Evolutionary conservation across 1,140 invertebrate genomes (phyloP), one percentile per base, ranked within the genome.

Genomic region (Heliconius nattereri): DNA sequence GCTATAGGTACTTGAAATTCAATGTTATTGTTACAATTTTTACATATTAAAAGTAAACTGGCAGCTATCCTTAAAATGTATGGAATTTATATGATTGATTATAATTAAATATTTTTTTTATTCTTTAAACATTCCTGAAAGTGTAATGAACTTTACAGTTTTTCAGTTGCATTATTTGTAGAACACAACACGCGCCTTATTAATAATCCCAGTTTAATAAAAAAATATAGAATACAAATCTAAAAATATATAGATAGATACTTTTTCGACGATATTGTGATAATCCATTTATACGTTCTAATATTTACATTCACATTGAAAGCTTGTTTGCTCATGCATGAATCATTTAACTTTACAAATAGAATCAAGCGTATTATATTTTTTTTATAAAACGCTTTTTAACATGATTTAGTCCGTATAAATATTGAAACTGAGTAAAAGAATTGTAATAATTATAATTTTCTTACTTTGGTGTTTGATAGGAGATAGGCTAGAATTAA

Each of bases 321-420:
- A 66, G 60, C 60, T 66, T 66, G 60, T 66, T 66, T 66, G 60
- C 26, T 6, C 60, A 26, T 66, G 60, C 60, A 66, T 66, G 60
- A 66, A 66, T 66, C 60, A 66, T 66, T 66, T 66, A 66, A 66
- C 60, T 66, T 66, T 29, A 29, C 60, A 66, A 66, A 66, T 66
- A 29, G 60, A 66, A 66, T 66, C 60, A 66, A 66, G 23, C 60
- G 26, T 26, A 20, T 57, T 66, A 29, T 26, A 26, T 66, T 66
- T 66, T 66, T 66, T 26, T 13, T 29, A 66, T n/a, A 29, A 29
- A 45, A 66, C 29, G 11, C 13, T 6, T 66, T 29, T 11, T 66
- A 8, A 66, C 23, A 13, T 6, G 23, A 66, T 66, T 66, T 66
- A 16, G 13, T 16, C 3, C 9, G 23, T 11, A 26, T 60, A 5